A percentile compares a stretch with the other conserved stretches of the same genome.
Conservation (phyloP, 2,113 vertebrate genomes). For the Prunella fulvescens region DNA sequence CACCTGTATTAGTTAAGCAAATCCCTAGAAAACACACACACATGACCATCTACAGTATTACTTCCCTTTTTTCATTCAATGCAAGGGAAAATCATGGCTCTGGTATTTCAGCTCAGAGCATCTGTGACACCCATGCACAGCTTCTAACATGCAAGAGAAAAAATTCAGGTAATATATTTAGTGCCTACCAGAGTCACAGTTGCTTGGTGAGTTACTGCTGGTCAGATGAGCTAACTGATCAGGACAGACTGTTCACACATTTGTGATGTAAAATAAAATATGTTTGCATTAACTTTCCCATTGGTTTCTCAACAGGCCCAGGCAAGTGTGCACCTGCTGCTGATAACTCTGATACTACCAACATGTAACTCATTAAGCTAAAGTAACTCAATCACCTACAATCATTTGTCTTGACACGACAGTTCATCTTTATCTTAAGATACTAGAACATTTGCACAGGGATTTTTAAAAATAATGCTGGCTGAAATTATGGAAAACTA, state of each 20-base stretch:
- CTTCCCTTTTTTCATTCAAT: background rate
- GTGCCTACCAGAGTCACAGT: background rate
- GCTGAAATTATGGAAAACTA: background rate
- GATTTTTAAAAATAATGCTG: background rate
- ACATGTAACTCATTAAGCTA: background rate
- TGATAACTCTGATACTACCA: background rate
- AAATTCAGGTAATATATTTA: background rate
- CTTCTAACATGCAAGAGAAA: background rate
- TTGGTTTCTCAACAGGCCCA: conserved; percentile 7
- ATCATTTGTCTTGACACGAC: background rate
- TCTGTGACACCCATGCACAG: background rate
- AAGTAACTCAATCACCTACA: background rate
- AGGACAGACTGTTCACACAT: background rate
- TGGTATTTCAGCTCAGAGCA: background rate
- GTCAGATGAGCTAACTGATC: conserved; percentile 3
- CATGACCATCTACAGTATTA: background rate
- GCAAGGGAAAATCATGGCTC: background rate
- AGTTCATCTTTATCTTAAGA: background rate
- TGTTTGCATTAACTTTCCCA: background rate
- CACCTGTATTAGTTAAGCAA: background rate
- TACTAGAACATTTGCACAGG: background rate
- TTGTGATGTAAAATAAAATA: conserved; percentile 21
- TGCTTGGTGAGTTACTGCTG: background rate
- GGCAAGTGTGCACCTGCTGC: background rate
- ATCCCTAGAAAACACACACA: background rate